Evolutionary conservation across 2,888 invertebrate genomes (phyloP), one percentile per base, ranked within the genome.

Genomic region (Villa cingulata): DNA sequence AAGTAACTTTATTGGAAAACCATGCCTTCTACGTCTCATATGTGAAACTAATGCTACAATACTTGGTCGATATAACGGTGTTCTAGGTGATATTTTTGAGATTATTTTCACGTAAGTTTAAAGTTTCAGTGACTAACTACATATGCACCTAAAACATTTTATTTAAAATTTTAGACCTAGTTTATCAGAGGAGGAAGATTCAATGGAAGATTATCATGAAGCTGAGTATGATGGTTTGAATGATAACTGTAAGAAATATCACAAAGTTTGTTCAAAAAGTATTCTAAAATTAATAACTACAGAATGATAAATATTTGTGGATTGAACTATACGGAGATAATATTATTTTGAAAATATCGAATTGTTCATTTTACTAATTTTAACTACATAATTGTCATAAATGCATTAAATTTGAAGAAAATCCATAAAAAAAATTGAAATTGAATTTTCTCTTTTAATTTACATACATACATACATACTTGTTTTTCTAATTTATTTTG

Each of bases 51-150:
- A 77, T 43, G 71, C 58, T 37, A 59, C 62, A 2, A 55, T 58
- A 42, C 42, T 67, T 46, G 59, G 62, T 47, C 57, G 48, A 29
- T 58, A 74, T 57, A 78, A 79, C 60, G 83, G 83, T n/a, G 66
- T 83, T 37, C 58, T 83, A 46, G 78, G 83, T 23, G 78, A 78
- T 61, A 62, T 84, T 51, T 66, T 83, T 36, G 77, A 81, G 59
- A 72, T 82, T 36, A 60, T 83, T 50, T 74, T 84, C 51, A 79
- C 80, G 84, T 83, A 70, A 77, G 76, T 71, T 56, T n/a, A n/a
- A n/a, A n/a, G n/a, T n/a, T n/a, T n/a, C n/a, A n/a, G n/a, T n/a
- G n/a, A n/a, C n/a, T n/a, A n/a, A n/a, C n/a, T n/a, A n/a, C n/a
- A n/a, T n/a, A n/a, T n/a, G n/a, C n/a, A n/a, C n/a, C n/a, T n/a